A percentile compares a stretch with the other conserved stretches of the same genome.
Evolutionary conservation across 1,140 invertebrate species (phyloP).

Genomic region (Polyergus mexicanus): DNA sequence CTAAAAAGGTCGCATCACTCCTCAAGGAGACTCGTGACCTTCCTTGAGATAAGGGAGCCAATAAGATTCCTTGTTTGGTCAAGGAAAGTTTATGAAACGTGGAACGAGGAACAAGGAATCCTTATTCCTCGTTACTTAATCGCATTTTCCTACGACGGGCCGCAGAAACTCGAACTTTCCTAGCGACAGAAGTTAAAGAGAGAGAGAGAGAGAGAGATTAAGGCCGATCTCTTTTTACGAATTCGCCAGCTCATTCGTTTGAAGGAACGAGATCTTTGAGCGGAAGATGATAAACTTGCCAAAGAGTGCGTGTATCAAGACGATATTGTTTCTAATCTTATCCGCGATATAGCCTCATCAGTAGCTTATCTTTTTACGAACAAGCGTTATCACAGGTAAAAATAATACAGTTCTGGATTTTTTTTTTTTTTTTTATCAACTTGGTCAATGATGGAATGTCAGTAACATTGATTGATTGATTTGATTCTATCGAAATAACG

Average conservation of each 20-base stretch:
- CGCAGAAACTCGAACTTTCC: conserved; percentile 41
- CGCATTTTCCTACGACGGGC: conserved; percentile 53
- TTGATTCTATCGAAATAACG: conserved; percentile 2
- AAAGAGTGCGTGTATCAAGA: not conserved
- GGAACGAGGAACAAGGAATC: too few relatives aligned
- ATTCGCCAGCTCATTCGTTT: not conserved
- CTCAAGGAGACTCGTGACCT: too few relatives aligned
- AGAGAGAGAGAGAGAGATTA: conserved; percentile 28
- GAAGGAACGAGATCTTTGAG: not conserved
- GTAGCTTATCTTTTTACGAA: conserved; percentile 3
- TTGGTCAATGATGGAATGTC: not conserved
- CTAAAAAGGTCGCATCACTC: too few relatives aligned
- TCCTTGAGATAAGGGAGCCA: too few relatives aligned
- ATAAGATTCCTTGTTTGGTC: too few relatives aligned
- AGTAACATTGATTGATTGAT: not conserved
- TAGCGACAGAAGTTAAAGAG: conserved; percentile 40
- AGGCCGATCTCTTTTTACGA: not conserved
- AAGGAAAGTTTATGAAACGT: too few relatives aligned
- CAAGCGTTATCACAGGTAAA: not conserved
- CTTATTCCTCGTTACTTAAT: conserved; percentile 58
- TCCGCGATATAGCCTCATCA: not conserved
- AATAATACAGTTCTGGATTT: not conserved
- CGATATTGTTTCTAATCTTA: not conserved
- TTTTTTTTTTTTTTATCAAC: not conserved
- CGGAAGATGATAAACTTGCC: not conserved